Conservation (phyloP, 2,797 vertebrate species). For the Glossophaga mutica region DNA sequence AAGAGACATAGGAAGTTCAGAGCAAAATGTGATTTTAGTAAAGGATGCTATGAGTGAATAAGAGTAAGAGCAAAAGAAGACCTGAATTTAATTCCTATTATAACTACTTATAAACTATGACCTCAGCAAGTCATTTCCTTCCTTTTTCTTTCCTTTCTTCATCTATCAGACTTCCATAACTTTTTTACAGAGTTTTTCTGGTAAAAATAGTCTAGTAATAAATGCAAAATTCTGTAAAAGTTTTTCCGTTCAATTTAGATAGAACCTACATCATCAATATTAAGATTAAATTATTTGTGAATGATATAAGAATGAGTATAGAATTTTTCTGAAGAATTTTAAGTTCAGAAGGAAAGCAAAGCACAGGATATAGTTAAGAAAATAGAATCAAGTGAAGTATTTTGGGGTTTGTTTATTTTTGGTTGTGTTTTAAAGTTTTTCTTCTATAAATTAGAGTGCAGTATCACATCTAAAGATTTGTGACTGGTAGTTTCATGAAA, state of each 20-base stretch:
- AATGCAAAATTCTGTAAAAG: background rate
- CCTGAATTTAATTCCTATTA: background rate
- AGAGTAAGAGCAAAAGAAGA: background rate
- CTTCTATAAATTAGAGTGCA: background rate
- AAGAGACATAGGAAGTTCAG: background rate
- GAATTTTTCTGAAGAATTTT: slow-evolving; percentile 9
- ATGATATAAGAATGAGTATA: background rate
- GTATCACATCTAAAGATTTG: background rate
- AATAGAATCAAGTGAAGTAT: background rate
- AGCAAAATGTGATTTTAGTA: background rate
- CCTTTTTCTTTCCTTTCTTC: background rate
- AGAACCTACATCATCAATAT: background rate
- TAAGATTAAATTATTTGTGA: background rate
- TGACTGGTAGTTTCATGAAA: background rate
- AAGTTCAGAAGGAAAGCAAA: background rate
- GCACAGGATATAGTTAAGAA: background rate
- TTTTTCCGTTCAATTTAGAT: background rate
- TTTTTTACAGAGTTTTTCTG: background rate
- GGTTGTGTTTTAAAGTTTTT: background rate
- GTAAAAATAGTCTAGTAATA: background rate
- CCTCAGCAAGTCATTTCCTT: background rate
- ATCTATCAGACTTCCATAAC: background rate
- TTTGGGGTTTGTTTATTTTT: slow-evolving; percentile 2
- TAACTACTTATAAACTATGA: background rate
- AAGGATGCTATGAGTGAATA: background rate